Evolutionary conservation across 92 coral and sea anemone genomes (phyloP), one percentile per base, ranked within the genome.

Genomic region (Heliopora coerulea): DNA sequence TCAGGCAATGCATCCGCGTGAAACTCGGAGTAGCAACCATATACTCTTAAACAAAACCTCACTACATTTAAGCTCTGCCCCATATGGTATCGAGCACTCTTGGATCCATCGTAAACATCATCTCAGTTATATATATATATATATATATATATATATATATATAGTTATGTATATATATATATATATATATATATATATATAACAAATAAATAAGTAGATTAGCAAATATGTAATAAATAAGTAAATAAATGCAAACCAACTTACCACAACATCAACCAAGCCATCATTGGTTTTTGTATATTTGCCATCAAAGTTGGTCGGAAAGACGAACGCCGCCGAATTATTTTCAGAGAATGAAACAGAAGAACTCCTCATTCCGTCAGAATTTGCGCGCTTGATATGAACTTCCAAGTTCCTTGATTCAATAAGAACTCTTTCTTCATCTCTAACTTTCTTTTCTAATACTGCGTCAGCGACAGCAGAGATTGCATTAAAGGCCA

Each of bases 301-400:
- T 59, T 28, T 24, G 49, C 30, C 21, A 82, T 59, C 73, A 82
- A 35, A 29, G 30, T 78, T n/a, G 3, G 60, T 49, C 37, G 87
- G 93, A 30, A 88, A 78, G 2, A 28, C 27, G 32, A 88, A 74
- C 57, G 40, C 56, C 21, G 73, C 87, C 11, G 61, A 24, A 44
- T 49, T 64, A 21, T 74, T 78, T 18, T 68, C 28, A 21, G 69
- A 65, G 26, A 78, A 24, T 8, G 57, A 23, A 20, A 63, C 65
- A 21, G 73, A 21, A 42, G 73, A 66, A 41, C 73, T 57, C 23
- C 44, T 66, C 35, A 46, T 66, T 41, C 6, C 13, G 4, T 41
- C 28, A 25, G 56, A 11, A 39, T 33, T 46, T 20, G 73, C 17
- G 21, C 73, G 56, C 2, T 32, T 34, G 26, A 66, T 19, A 41